phyloP scores from a whole-genome alignment of 2,888 invertebrate species.

The Nebria brevicollis region DNA sequence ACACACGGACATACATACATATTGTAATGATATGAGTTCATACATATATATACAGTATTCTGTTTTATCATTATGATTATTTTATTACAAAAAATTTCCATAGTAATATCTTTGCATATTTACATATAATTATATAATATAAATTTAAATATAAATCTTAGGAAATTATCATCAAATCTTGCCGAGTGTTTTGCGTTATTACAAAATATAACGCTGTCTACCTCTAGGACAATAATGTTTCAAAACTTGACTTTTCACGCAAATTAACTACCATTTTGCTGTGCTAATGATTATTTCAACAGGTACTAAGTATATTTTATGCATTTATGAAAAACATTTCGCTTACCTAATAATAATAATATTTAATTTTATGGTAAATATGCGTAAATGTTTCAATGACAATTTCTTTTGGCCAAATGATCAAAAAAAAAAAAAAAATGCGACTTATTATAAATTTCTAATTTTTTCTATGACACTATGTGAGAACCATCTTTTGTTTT shows the following conservation, averaged over 20 bases:
- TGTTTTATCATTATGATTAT: no score
- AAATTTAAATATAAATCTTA: background rate
- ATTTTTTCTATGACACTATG: background rate
- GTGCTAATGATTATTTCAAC: background rate
- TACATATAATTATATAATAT: background rate
- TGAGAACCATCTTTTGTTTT: conserved; percentile 8
- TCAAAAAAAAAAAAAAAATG: background rate
- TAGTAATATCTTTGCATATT: background rate
- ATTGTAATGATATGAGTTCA: no score
- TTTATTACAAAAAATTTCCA: background rate
- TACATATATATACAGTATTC: no score
- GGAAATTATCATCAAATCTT: background rate
- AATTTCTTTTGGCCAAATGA: background rate
- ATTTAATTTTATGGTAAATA: no score
- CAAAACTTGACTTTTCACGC: background rate
- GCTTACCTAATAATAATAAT: no score
- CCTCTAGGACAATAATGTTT: background rate
- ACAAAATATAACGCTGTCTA: background rate
- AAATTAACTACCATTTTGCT: background rate
- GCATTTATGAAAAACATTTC: background rate
- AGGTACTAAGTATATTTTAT: background rate
- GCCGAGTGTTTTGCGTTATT: background rate
- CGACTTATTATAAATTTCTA: background rate
- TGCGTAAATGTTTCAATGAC: no score
- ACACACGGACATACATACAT: background rate